Evolutionary conservation across 2,888 invertebrate species (phyloP), one percentile per base, ranked within the genome.

Genomic region (Athalia circularis): DNA sequence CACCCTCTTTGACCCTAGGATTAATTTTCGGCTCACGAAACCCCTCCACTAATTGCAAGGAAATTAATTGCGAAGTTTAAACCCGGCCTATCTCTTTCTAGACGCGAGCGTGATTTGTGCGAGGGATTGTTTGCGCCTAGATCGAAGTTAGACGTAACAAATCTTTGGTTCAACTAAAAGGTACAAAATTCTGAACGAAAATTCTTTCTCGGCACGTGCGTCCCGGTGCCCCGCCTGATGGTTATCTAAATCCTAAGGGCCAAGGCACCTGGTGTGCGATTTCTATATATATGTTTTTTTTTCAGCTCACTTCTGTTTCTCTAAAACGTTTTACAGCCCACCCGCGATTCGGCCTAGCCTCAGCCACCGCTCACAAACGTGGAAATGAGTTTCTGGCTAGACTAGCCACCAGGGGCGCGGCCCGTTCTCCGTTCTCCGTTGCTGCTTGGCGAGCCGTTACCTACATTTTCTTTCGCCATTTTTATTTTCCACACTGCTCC

Each of bases 401-500:
- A 84, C 84, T 82, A 82, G 85, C 82, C 85, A 81, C 84, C 80
- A 83, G 84, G 83, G 84, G 84, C 84, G 81, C 84, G 83, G 83
- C 83, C 64, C 64, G 75, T 75, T 11, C 29, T 45, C 72, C 59
- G 59, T 70, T 57, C 59, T n/a, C 52, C 54, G 54, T 54, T 54
- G 9, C 59, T 47, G 47, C 11, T 47, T 72, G 52, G 43, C 72
- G 29, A 59, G 72, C 72, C 72, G 79, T 79, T 72, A n/a, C n/a
- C n/a, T n/a, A 72, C 72, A 72, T 72, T 72, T 72, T 75, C 81
- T 81, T 83, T 80, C 80, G 84, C 85, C 81, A 85, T 86, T 86
- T 82, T 85, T 81, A 86, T 87, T 86, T 86, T 83, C 82, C 82
- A 80, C 83, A 79, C 83, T 81, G 80, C 84, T 85, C 85, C 84